Conservation (phyloP, 2,113 vertebrate species). For the Copsychus sechellarum region DNA sequence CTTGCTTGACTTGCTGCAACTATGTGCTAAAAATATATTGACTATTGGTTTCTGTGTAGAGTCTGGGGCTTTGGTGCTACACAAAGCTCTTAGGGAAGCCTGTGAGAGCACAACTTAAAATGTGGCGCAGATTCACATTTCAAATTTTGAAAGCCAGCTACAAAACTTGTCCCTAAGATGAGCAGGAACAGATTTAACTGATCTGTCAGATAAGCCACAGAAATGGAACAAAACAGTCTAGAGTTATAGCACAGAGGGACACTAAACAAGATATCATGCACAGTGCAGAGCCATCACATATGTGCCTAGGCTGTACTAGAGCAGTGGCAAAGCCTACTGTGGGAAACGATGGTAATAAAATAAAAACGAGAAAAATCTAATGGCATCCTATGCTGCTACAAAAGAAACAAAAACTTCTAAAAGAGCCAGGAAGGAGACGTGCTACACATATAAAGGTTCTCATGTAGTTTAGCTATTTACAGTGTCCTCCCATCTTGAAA, state of each 20-base stretch:
- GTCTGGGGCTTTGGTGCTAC: not conserved
- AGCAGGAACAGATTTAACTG: not conserved
- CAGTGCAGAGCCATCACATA: not conserved
- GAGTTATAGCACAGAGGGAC: not conserved
- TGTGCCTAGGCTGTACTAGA: not conserved
- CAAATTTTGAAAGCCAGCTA: not conserved
- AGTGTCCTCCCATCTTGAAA: not conserved
- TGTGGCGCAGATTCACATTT: not conserved
- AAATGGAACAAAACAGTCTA: not conserved
- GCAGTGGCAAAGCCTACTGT: not conserved
- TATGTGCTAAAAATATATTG: not conserved
- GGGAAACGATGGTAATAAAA: not conserved
- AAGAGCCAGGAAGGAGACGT: not conserved
- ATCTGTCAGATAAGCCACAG: not conserved
- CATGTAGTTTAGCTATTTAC: not conserved
- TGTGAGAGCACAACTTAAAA: not conserved
- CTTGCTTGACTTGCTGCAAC: not conserved
- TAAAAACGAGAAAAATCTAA: not conserved
- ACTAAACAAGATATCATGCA: not conserved
- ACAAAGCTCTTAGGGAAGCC: not conserved
- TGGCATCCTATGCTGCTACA: not conserved
- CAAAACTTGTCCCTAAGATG: not conserved
- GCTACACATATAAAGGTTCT: not conserved
- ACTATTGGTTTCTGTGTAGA: not conserved
- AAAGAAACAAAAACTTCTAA: not conserved